These are phyloP conservation scores for Nomia melanderi DNA, from an alignment of 1,140 invertebrate species.

Conservation along the genomic window DNA sequence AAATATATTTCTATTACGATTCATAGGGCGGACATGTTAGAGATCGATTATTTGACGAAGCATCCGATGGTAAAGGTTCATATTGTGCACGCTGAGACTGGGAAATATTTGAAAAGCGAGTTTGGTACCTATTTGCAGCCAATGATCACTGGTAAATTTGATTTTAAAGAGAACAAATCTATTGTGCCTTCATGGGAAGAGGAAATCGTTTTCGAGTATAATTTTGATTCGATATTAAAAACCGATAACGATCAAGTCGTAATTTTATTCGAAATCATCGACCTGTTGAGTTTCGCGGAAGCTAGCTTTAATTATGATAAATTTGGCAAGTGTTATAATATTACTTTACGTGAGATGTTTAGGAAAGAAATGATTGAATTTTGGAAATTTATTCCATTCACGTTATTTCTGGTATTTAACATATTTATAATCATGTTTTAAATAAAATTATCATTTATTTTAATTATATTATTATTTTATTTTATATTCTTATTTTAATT, in stretches of 20 bases:
- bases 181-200: conserved; percentile 85
- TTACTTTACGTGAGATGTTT: not conserved
- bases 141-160: conserved; percentile 73
- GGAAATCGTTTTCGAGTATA: conserved; percentile 84
- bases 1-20: conserved; percentile 72
- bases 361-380: not conserved
- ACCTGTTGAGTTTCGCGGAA: conserved; percentile 76
- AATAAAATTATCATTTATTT: too few relatives aligned
- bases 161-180: conserved; percentile 74
- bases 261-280: conserved; percentile 84
- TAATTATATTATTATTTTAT: too few relatives aligned
- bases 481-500: too few relatives aligned
- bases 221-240: conserved; percentile 80
- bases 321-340: conserved; percentile 69
- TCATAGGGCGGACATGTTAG: conserved; percentile 71
- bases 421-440: too few relatives aligned
- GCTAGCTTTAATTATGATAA: conserved; percentile 75
- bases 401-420: too few relatives aligned
- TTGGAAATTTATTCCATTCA: not conserved
- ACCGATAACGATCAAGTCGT: conserved; percentile 77
- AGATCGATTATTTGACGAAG: conserved; percentile 71
- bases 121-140: conserved; percentile 67
- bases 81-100: conserved; percentile 70
- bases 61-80: conserved; percentile 79
- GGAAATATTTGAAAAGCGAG: conserved; percentile 70